A percentile compares a stretch with the other conserved stretches of the same genome.
These are phyloP conservation scores for Drosophila mercatorum DNA, from an alignment of 2,888 invertebrate genomes.

Conservation along the genomic window DNA sequence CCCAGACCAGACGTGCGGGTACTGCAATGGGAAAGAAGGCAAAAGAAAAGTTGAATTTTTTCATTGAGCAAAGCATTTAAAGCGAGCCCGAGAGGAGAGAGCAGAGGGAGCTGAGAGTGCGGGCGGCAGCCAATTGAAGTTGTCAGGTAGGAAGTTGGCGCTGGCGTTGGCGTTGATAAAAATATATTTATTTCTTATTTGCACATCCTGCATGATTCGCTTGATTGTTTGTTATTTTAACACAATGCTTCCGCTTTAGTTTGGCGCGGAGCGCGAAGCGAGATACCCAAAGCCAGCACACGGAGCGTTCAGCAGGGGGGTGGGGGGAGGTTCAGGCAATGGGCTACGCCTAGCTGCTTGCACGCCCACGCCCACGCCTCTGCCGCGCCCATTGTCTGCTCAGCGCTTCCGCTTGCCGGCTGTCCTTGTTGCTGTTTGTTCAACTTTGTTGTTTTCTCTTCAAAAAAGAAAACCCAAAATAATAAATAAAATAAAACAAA, in stretches of 20 bases:
- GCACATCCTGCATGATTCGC: constrained; percentile 78
- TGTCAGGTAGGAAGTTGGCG: constrained; percentile 57
- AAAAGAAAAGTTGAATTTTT: constrained; percentile 34
- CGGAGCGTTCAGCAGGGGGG: not conserved
- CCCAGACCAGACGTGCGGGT: constrained; percentile 90
- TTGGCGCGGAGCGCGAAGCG: constrained; percentile 38
- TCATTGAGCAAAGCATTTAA: constrained; percentile 48
- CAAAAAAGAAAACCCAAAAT: constrained; percentile 6
- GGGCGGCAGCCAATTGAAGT: constrained; percentile 50
- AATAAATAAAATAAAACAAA: constrained; percentile 15
- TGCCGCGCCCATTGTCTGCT: constrained; percentile 43
- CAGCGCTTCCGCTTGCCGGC: constrained; percentile 68
- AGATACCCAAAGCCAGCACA: constrained; percentile 13
- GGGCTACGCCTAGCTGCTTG: constrained; percentile 1
- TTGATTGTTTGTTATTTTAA: constrained; percentile 81
- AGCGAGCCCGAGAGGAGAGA: constrained; percentile 12
- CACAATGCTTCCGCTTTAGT: constrained; percentile 73
- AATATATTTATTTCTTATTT: constrained; percentile 81
- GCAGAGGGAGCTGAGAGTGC: not conserved
- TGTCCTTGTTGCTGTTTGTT: constrained; percentile 52
- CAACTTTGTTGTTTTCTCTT: constrained; percentile 43
- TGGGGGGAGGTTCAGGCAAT: not conserved
- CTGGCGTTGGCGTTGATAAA: constrained; percentile 52
- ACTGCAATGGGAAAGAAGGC: constrained; percentile 85
- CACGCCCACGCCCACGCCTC: constrained; percentile 9